A percentile compares a stretch with the other conserved stretches of the same genome.
Conservation (phyloP, 2,888 invertebrate species). For the Drosophila hamatofila region DNA sequence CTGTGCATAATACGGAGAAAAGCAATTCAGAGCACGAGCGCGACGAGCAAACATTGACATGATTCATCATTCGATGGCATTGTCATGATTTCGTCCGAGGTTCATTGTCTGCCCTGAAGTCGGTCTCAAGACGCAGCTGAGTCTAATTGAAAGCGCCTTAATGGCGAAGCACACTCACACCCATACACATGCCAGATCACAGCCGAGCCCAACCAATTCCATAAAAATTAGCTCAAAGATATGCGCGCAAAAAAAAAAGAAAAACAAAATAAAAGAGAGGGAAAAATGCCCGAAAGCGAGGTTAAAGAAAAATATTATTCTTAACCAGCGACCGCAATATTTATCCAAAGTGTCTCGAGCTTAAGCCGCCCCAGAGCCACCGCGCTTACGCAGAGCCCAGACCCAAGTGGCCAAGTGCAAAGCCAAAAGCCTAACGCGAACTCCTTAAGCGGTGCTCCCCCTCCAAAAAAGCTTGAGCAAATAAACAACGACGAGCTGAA, state of each 20-base stretch:
- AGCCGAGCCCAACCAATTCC: conserved; percentile 46
- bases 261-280: conserved; percentile 51
- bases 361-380: conserved; percentile 75
- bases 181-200: background rate
- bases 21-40: conserved; percentile 71
- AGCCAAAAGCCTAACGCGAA: conserved; percentile 38
- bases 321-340: conserved; percentile 68
- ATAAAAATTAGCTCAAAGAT: conserved; percentile 22
- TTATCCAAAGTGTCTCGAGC: conserved; percentile 52
- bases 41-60: conserved; percentile 57
- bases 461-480: conserved; percentile 34
- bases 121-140: conserved; percentile 55
- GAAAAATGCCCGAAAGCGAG: conserved; percentile 54
- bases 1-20: conserved; percentile 40
- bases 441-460: conserved; percentile 42
- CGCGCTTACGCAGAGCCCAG: conserved; percentile 68
- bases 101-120: conserved; percentile 61
- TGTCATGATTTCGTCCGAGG: conserved; percentile 51
- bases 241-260: conserved; percentile 43
- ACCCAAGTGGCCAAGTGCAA: conserved; percentile 15
- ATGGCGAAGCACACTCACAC: conserved; percentile 35
- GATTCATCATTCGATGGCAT: conserved; percentile 60
- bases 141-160: conserved; percentile 70
- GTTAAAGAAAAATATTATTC: conserved; percentile 75
- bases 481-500: conserved; percentile 46